Base-by-base conservation (phyloP, 2,113 vertebrate genomes). In the Hemiscyllium ocellatum region DNA sequence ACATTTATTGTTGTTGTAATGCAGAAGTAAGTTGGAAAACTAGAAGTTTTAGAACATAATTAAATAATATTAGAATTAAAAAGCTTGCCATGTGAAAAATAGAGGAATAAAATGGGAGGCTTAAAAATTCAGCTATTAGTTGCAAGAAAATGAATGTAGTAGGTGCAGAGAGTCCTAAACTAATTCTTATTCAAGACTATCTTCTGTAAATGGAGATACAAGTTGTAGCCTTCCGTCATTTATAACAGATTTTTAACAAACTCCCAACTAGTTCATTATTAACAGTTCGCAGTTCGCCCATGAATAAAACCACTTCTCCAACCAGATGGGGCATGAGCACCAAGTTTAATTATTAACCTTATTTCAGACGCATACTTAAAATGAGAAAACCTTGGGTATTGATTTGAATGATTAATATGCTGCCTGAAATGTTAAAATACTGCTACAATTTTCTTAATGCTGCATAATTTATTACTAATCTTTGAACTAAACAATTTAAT, bases 241-340 rank as follows among this genome's bases (percentile, higher is more conserved):
- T 47, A 95, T 76, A 95, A 12, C 68, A 95, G n/a, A 50, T 72
- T 95, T 76, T 95, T 76, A 52, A 72, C 52, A 52, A 33, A 72
- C 42, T 52, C 8, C 93, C 68, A 72, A 95, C 37, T 69, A 95
- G 22, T 76, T 22, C 94, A 22, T 66, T 70, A 24, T 29, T 29
- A 95, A 95, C 47, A 95, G 13, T 47, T 42, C 26, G 33, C 47
- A 19, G 37, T 69, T 7, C 66, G 26, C 19, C n/a, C 26, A 29
- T 95, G 42, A 50, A 52, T 50, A 33, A 52, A 50, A 69, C 72
- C 68, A 94, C 20, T 70, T 94, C n/a, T 70, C 37, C 29, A 72
- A 42, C 66, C 93, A 94, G 66, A 70, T 2, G 33, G 37, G 22
- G 20, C 68, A 94, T 50, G 47, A 47, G 22, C 93, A 94, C 72